Percentiles rank a stretch among this genome's conserved stretches.
phyloP scores from a whole-genome alignment of 2,797 vertebrate genomes.

The Molossus alvarezi region DNA sequence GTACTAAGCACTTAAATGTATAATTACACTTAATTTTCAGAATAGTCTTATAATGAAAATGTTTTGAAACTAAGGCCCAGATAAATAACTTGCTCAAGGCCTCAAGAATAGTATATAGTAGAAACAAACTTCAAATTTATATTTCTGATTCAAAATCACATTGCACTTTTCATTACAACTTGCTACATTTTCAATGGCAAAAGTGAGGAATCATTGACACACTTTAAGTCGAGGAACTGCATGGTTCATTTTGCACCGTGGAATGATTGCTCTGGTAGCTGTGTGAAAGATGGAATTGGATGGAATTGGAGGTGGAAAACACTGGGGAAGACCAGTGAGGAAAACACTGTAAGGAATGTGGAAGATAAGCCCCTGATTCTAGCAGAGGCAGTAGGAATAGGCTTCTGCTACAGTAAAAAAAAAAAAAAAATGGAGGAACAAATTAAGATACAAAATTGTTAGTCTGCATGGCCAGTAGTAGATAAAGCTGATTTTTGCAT shows the following conservation, averaged over 20 bases:
- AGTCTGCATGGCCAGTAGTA: not conserved
- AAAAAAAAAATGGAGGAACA: not conserved
- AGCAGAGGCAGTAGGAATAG: not conserved
- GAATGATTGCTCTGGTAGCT: not conserved
- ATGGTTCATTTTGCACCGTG: not conserved
- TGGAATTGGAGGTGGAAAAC: not conserved
- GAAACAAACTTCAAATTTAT: conserved; percentile 22
- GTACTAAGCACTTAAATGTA: not conserved
- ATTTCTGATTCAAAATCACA: not conserved
- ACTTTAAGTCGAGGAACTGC: not conserved
- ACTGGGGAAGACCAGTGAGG: not conserved
- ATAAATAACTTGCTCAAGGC: not conserved
- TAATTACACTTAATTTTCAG: conserved; percentile 10
- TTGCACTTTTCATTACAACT: not conserved
- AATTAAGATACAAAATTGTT: not conserved
- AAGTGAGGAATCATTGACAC: not conserved
- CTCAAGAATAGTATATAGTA: not conserved
- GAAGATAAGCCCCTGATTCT: not conserved
- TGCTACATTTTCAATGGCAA: not conserved
- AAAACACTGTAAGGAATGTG: not conserved
- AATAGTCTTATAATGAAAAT: not conserved
- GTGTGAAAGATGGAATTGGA: not conserved
- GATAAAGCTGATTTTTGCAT: not conserved
- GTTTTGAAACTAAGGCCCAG: not conserved
- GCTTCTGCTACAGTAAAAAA: too few relatives aligned